Base-by-base conservation (phyloP, 2,888 invertebrate species). In the Andrena haemorrhoa region DNA sequence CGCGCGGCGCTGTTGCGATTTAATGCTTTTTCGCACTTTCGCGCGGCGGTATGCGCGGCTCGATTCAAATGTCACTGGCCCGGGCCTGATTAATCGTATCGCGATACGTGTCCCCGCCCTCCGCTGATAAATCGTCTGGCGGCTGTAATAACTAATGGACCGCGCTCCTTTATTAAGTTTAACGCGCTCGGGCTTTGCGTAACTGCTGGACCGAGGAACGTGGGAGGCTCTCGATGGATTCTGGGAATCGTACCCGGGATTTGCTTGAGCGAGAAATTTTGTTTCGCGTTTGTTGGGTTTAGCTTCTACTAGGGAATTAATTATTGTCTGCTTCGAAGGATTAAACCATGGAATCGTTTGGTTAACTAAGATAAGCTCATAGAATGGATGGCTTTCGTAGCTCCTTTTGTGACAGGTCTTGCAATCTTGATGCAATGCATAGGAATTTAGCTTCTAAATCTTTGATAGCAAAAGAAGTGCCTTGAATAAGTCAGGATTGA, bases 1-100 rank as follows among this genome's bases (percentile, higher is more conserved):
- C 53, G 47, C 47, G 12, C 47, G 20, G 26, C 4, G 71, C 86
- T 86, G 79, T 83, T 68, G 88, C 88, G 83, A 88, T 84, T 88
- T 84, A 83, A 86, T 78, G 84, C 51, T 70, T 70, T 76, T 79
- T 81, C 82, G 41, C 60, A 69, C 76, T 71, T 58, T 75, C 74
- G 61, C 64, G 47, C 26, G 71, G 35, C 72, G 66, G 66, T 79
- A 68, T 61, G 77, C 65, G 70, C 65, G 81, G 23, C 61, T 47
- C 77, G 84, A 82, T 84, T 79, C 75, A 75, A 86, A 74, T 75
- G 79, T 77, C 75, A 51, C 86, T 74, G 64, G 65, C 12, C 23
- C 49, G 73, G 74, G 20, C 68, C 56, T 75, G 82, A 81, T 77
- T 86, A 86, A 86, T 86, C 76, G 76, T 71, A 23, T 49, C 56